Evolutionary conservation across 1,140 invertebrate species (phyloP).

Genomic region (Drosophila ercepeae): DNA sequence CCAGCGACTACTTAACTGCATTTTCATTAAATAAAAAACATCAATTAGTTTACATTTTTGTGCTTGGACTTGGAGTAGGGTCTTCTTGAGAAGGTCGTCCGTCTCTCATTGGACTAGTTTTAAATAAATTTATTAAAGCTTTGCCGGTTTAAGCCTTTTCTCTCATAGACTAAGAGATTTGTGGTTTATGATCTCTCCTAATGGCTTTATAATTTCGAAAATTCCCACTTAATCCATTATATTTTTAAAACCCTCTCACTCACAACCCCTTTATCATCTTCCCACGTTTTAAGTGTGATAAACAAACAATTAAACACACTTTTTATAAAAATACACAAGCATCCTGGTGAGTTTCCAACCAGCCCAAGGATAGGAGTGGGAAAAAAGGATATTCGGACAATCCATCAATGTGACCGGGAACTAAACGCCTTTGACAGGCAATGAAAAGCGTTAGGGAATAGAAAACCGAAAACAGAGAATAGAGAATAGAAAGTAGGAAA

Average conservation of each 20-base stretch:
- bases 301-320: slow-evolving; percentile 71
- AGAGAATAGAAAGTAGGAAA: too few species aligned
- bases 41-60: not conserved
- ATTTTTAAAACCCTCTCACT: not conserved
- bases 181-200: too few species aligned
- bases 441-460: slow-evolving; percentile 43
- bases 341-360: not conserved
- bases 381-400: slow-evolving; percentile 40
- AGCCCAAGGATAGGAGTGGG: not conserved
- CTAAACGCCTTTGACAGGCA: slow-evolving; percentile 73
- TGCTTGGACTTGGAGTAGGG: too few species aligned
- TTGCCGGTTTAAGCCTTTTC: too few species aligned
- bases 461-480: slow-evolving; percentile 13
- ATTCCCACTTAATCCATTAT: not conserved
- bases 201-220: too few species aligned
- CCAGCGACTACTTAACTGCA: not conserved
- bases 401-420: slow-evolving; percentile 58
- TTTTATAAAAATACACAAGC: not conserved
- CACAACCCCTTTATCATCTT: slow-evolving; percentile 16
- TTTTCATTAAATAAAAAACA: not conserved
- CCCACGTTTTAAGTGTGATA: slow-evolving; percentile 63
- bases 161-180: too few species aligned
- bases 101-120: too few species aligned
- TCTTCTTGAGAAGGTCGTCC: too few species aligned
- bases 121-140: too few species aligned